phyloP scores from a whole-genome alignment of 2,888 invertebrate genomes.

The Hyposoter didymator region DNA sequence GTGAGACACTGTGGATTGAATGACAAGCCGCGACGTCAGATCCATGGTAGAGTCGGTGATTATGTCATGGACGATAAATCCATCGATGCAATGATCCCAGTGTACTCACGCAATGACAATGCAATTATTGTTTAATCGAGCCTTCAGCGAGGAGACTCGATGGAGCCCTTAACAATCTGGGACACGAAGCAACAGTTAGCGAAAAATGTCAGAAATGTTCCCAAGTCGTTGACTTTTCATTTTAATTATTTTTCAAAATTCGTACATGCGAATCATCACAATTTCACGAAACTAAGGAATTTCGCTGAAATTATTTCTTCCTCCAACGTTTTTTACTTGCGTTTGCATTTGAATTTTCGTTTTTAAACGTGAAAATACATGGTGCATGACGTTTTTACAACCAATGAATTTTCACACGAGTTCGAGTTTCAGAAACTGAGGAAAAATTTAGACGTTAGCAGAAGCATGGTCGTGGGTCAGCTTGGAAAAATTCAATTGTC shows the following conservation, averaged over 20 bases:
- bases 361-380: neutral
- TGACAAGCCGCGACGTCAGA: conserved; percentile 21
- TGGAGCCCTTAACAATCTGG: neutral
- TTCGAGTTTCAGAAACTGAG: neutral
- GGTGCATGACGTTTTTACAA: too few relatives aligned
- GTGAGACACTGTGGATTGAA: conserved; percentile 23
- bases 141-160: neutral
- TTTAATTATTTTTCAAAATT: too few relatives aligned
- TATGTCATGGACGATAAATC: conserved; percentile 64
- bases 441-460: neutral
- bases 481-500: conserved; percentile 15
- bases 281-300: neutral
- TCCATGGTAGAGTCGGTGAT: conserved; percentile 68
- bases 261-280: neutral
- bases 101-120: conserved; percentile 5
- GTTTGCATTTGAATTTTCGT: neutral
- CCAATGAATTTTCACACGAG: too few relatives aligned
- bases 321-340: neutral
- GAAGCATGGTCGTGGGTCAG: neutral
- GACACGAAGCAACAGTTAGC: neutral
- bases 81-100: neutral
- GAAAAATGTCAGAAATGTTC: neutral
- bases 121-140: neutral
- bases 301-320: neutral
- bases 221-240: neutral